A percentile compares a stretch with the other conserved stretches of the same genome.
Evolutionary conservation across 2,113 vertebrate genomes (phyloP).

Genomic region (Loxodonta africana): DNA sequence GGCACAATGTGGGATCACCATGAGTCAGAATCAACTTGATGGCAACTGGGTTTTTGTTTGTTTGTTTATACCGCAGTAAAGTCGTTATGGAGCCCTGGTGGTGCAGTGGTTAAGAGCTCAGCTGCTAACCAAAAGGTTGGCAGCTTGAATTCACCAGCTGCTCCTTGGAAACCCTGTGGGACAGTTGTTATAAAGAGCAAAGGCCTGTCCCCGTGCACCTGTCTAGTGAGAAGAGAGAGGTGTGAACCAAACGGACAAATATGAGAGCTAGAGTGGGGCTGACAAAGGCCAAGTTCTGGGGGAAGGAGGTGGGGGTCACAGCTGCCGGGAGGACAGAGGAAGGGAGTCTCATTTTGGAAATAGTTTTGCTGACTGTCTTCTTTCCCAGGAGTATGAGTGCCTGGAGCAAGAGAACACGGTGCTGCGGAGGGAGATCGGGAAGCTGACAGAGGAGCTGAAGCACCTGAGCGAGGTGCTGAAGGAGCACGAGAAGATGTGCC

Average conservation of each 20-base stretch:
- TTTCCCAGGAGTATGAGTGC: slow-evolving; percentile 92
- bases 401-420: slow-evolving; percentile 94
- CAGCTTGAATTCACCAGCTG: too few relatives aligned
- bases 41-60: neutral
- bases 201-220: neutral
- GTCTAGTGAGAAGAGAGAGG: neutral
- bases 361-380: neutral
- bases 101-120: too few relatives aligned
- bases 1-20: neutral
- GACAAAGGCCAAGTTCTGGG: rapidly evolving
- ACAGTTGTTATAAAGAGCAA: neutral
- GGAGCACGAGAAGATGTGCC: slow-evolving; percentile 94
- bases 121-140: too few relatives aligned
- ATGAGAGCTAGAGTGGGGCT: neutral
- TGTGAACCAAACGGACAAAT: neutral
- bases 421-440: slow-evolving; percentile 94
- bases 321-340: neutral
- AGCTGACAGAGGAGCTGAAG: slow-evolving; percentile 94
- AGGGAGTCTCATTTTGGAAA: neutral
- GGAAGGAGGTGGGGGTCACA: neutral
- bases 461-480: slow-evolving; percentile 91
- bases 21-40: neutral
- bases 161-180: too few relatives aligned
- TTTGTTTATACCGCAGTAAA: neutral
- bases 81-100: too few relatives aligned